Evolutionary conservation across 1,140 invertebrate species (phyloP).

Genomic region (Melipona quadrifasciata): DNA sequence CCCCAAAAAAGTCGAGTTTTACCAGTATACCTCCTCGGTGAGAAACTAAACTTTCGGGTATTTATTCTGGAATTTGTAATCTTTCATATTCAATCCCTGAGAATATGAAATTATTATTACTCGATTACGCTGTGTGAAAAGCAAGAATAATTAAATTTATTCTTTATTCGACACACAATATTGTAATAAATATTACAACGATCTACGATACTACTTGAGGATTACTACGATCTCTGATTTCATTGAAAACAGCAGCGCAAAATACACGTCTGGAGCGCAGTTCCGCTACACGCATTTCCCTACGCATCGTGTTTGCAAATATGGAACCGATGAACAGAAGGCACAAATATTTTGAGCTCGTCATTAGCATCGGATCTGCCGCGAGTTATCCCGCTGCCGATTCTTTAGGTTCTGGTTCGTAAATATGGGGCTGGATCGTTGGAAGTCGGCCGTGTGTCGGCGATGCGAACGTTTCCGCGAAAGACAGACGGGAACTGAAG

Average conservation of each 20-base stretch:
- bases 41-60: too few relatives aligned
- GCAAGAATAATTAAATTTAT: too few relatives aligned
- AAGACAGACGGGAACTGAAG: slow-evolving; percentile 47
- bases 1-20: too few relatives aligned
- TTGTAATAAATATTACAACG: too few relatives aligned
- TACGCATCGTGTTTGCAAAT: neutral
- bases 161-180: too few relatives aligned
- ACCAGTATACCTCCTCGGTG: neutral
- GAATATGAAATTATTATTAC: too few relatives aligned
- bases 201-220: too few relatives aligned
- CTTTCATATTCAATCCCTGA: too few relatives aligned
- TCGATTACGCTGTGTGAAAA: too few relatives aligned
- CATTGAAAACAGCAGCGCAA: neutral
- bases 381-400: neutral
- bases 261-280: neutral
- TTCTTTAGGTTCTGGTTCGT: neutral
- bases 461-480: slow-evolving; percentile 37
- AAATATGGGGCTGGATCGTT: slow-evolving; percentile 35
- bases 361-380: slow-evolving; percentile 42
- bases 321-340: neutral
- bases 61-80: too few relatives aligned
- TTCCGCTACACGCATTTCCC: neutral
- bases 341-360: slow-evolving; percentile 16
- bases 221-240: too few relatives aligned
- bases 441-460: slow-evolving; percentile 46